A percentile compares a stretch with the other conserved stretches of the same genome.
phyloP scores from a whole-genome alignment of 2,113 vertebrate genomes.

The Diadophis punctatus region DNA sequence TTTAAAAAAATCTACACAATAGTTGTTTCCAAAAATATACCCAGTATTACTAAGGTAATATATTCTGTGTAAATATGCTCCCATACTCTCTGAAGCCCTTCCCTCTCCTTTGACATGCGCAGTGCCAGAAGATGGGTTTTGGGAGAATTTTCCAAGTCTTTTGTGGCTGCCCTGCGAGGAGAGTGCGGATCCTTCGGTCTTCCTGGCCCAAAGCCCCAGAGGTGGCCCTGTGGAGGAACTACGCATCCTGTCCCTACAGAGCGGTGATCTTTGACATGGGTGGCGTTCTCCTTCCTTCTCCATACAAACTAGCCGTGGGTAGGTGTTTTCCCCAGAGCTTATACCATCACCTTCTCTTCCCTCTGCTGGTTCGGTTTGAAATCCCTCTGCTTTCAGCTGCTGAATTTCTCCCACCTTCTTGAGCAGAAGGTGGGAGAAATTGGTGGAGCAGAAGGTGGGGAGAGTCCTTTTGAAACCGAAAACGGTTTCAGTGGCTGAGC shows the following conservation, averaged over 20 bases:
- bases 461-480: neutral
- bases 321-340: neutral
- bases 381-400: neutral
- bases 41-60: neutral
- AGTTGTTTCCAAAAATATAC: neutral
- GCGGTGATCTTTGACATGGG: constrained; percentile 76
- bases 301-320: constrained; percentile 64
- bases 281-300: constrained; percentile 69
- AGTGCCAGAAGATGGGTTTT: constrained; percentile 48
- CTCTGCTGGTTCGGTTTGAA: neutral
- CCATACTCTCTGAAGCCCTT: neutral
- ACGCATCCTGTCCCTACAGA: constrained; percentile 37
- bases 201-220: neutral
- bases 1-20: neutral
- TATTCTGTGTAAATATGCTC: neutral
- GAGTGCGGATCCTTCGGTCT: neutral
- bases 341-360: neutral
- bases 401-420: neutral
- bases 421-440: too few species aligned
- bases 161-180: neutral
- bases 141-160: constrained; percentile 2
- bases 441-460: too few species aligned
- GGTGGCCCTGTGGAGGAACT: neutral
- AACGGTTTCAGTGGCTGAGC: neutral
- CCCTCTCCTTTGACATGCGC: neutral